These are phyloP conservation scores for Gymnorhina tibicen DNA, from an alignment of 2,113 vertebrate species.

Conservation along the genomic window DNA sequence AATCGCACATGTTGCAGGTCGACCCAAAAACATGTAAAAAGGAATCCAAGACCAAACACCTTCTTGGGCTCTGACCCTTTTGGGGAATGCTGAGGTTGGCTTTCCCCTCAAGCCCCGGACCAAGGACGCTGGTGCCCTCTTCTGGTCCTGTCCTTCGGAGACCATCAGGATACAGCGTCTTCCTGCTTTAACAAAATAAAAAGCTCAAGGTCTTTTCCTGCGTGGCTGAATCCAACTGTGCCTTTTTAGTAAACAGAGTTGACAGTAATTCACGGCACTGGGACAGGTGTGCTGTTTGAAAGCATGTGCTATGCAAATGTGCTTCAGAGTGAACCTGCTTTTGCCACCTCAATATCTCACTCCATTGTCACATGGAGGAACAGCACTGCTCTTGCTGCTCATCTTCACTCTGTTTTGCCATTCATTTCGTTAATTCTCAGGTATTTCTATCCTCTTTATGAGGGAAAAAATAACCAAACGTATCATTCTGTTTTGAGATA, in stretches of 20 bases:
- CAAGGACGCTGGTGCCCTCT: constrained; percentile 39
- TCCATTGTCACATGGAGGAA: neutral
- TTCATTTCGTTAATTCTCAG: neutral
- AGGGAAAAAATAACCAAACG: neutral
- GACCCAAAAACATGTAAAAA: neutral
- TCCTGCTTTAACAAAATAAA: neutral
- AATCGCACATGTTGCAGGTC: neutral
- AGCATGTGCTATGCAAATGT: neutral
- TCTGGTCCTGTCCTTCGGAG: neutral
- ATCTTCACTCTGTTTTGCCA: neutral
- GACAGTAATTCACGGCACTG: neutral
- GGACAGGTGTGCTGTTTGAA: neutral
- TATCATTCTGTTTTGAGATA: neutral
- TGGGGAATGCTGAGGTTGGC: neutral
- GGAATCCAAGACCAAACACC: neutral
- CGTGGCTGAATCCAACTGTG: neutral
- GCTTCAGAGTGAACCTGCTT: neutral
- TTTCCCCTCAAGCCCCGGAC: neutral
- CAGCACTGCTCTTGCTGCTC: neutral
- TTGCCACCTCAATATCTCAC: neutral
- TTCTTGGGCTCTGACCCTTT: neutral
- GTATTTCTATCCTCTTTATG: neutral
- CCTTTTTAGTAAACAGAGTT: neutral
- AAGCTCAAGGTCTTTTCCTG: neutral
- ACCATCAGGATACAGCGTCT: neutral